phyloP scores from a whole-genome alignment of 2,113 vertebrate genomes.

The Nothocercus nigrocapillus region DNA sequence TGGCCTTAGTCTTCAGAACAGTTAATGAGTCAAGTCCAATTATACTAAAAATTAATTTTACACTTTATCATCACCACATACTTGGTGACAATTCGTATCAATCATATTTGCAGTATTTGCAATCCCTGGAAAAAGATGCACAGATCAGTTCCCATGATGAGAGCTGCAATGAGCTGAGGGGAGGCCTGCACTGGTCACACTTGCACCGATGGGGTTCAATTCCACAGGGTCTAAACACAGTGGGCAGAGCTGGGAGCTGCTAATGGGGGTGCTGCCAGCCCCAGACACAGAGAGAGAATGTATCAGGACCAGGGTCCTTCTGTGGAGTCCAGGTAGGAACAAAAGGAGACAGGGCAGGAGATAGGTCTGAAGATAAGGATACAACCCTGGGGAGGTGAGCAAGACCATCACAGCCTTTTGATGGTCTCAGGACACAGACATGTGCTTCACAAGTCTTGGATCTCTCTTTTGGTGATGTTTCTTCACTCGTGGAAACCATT shows the following conservation, averaged over 20 bases:
- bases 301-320: rapidly evolving
- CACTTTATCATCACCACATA: neutral
- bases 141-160: neutral
- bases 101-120: neutral
- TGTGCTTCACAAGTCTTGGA: neutral
- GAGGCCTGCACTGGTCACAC: neutral
- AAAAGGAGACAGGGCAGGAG: neutral
- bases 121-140: neutral
- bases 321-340: neutral
- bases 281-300: neutral
- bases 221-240: neutral
- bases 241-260: rapidly evolving
- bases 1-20: neutral
- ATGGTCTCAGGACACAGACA: neutral
- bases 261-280: neutral
- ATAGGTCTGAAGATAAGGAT: neutral
- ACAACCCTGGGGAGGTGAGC: no score
- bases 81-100: no score
- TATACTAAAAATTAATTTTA: neutral
- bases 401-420: neutral
- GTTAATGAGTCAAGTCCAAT: neutral
- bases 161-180: neutral
- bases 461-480: neutral
- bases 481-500: neutral
- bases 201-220: neutral